Evolutionary conservation across 2,113 vertebrate genomes (phyloP), one percentile per base, ranked within the genome.

Genomic region (Tachuris rubrigastra): DNA sequence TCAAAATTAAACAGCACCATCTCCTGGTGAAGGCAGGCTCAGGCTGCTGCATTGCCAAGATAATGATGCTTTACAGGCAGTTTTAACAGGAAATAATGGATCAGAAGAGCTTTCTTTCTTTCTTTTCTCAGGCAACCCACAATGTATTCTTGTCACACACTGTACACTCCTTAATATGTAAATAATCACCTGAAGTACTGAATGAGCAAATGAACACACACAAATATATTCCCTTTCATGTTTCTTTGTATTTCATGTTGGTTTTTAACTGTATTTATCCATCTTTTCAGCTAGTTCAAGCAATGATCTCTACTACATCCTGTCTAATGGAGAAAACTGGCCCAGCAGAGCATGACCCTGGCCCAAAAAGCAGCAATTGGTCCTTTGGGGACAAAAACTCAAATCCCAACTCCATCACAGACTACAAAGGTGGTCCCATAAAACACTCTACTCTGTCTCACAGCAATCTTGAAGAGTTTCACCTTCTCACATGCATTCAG

Each of bases 1-100:
- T 91, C 55, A 47, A 95, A 93, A 95, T 67, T 71, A 85, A 94
- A 92, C 76, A 95, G 89, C 91, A 90, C 96, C 97, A 97, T 87
- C 96, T 96, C 59, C 93, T 93, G 96, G 95, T 56, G 72, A 88
- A 93, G 53, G 17, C 13, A 55, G 39, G 75, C 42, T 92, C 41
- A 37, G 31, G 87, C 37, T 89, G 6, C 69, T 22, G 30, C 46
- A n/a, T 33, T 89, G 60, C 47, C 27, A 75, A 78, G 5, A 19
- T 21, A 35, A 0, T 5, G 50, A 37, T 19, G 68, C 9, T 41
- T 79, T 3, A 72, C 33, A 82, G 24, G 63, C 18, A 5, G 5
- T 56, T 87, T 44, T 56, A 72, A 56, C 35, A 75, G 41, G 17
- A 87, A 86, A 67, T 42, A 21, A 50, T 6, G 8, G 10, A 37